Base-by-base conservation (phyloP, 1,140 invertebrate species). In the Megalonaias nervosa region DNA sequence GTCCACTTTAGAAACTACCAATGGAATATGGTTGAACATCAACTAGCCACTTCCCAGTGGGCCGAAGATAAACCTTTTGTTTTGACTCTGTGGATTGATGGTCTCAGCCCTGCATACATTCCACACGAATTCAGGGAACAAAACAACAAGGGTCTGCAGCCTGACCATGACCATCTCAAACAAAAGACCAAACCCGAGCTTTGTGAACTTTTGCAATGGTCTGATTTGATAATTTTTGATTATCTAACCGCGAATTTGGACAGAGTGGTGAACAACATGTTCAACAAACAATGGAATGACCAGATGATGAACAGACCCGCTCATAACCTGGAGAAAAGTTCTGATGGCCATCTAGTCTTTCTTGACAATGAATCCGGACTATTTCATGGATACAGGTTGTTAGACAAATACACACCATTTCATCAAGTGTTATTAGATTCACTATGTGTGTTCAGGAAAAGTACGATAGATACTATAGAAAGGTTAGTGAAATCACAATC, bases 191-290 rank as follows among this genome's bases (percentile, higher is more conserved):
- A 66, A 17, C 71, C 60, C 0, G 91, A 92, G 75, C 91, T 96
- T 64, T 92, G 94, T 31, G 95, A 96, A 85, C 89, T 97, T 72
- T 94, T 95, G 19, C 96, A 97, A 90, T 97, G 96, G 96, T 96
- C 95, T 16, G 96, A 97, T 91, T 91, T 97, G 77, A 94, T 97
- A 65, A 92, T 97, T 59, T 96, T 97, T 89, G 96, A 97, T 91
- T 97, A 97, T 91, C 90, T 97, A 78, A 96, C 95, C 6, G 96
- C 95, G 59, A 97, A 97, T 92, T 91, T 97, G 84, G 96, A 97
- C 91, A 92, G 96, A 65, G 94, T 97, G 81, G 95, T 97, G 17
- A 97, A 97, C 90, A 97, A 97, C 91, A 90, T 97, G 85, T 96
- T 96, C 89, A 97, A 97, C 90, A 94, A 94, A 84, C 95, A 96